Evolutionary conservation across 2,888 invertebrate genomes (phyloP), one percentile per base, ranked within the genome.

Genomic region (Lycia hirtaria): DNA sequence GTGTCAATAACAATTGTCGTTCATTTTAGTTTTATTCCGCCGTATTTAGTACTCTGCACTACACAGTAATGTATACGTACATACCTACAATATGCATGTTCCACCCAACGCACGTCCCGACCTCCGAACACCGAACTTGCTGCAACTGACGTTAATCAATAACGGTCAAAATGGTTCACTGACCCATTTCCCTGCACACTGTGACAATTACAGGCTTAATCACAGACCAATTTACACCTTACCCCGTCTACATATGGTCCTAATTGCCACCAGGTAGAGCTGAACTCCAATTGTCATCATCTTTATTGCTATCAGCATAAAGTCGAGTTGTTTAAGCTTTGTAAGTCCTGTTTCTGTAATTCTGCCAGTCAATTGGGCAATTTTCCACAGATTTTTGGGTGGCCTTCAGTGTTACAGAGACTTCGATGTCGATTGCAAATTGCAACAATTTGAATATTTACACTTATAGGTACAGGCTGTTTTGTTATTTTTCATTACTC

Each of bases 81-180:
- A n/a, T n/a, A 37, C 43, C 38, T 26, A 28, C 10, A 10, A 6
- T 20, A 10, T 3, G 35, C 35, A 5, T 9, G 37, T 19, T n/a
- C 50, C 28, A 54, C 51, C 65, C 78, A 80, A 82, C 78, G 79
- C 80, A 80, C 76, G 71, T 68, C 73, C 74, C n/a, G n/a, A n/a
- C n/a, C n/a, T n/a, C n/a, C n/a, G n/a, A n/a, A 73, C 66, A 75
- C 76, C 72, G 77, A 77, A 76, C 78, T 80, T 80, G 81, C 81
- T 80, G 81, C 81, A 76, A 69, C 75, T 67, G 62, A 71, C 80
- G 76, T 76, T 79, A 86, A 86, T 88, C 87, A 86, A 87, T 87
- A 87, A 76, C 78, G 67, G 64, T 47, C 49, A 54, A 68, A 68
- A 71, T 65, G 58, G 56, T 56, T 51, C 60, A 64, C 54, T 62